Base-by-base conservation (phyloP, 2,888 invertebrate species). In the Aphrophora alni region DNA sequence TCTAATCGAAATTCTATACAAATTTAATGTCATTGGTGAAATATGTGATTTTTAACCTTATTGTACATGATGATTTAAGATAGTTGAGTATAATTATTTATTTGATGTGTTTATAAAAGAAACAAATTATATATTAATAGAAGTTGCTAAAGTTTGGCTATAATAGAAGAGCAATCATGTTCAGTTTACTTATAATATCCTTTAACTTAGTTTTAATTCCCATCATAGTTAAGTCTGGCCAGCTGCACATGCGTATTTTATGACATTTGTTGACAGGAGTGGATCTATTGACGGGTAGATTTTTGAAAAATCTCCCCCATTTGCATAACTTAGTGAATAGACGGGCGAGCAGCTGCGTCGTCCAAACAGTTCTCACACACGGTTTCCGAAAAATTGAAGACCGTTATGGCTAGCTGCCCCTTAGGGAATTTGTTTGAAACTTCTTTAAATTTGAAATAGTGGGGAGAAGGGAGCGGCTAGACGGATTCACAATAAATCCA, bases 331-430 rank as follows among this genome's bases (percentile, higher is more conserved):
- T 44, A 44, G 12, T 59, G 59, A 59, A 59, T 59, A 59, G 59
- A 59, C 21, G 21, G 44, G 21, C 4, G 21, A n/a, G 21, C 59
- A 59, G 59, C 59, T 59, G 59, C 59, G 59, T 21, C 12, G 59
- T 14, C 1, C 59, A 21, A 59, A 21, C 21, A 21, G 59, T 59
- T 59, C 59, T 59, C 59, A 59, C 59, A 21, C 21, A 3, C 44
- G 44, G 59, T 59, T 59, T 59, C 59, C 59, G 59, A 59, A 59
- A 59, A 59, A 59, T 59, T 59, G 59, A 59, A 59, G 59, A 21
- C 59, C 59, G 59, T 59, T 59, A 59, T 4, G 12, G 14, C 59
- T n/a, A 33, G 21, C 21, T 21, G 59, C 59, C 59, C 59, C 59
- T 59, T 59, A 21, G 12, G 59, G 59, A 59, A 21, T 44, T 59